Evolutionary conservation across 53 echinoderm and acorn worm genomes (phyloP).

Genomic region (Holothuria leucospilota): DNA sequence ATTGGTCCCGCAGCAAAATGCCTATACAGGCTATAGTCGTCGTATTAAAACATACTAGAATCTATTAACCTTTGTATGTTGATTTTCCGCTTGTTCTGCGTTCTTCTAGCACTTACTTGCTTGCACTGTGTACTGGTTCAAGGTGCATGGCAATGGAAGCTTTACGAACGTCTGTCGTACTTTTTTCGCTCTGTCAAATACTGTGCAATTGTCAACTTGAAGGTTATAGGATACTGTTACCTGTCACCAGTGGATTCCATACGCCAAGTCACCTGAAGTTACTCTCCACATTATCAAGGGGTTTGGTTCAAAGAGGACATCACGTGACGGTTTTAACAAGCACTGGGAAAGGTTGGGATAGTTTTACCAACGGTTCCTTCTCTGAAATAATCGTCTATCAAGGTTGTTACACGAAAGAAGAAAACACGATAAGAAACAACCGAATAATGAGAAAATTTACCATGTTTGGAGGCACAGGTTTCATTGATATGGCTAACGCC

Average conservation of each 20-base stretch:
- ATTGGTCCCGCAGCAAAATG: too few relatives aligned
- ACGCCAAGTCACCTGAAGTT: conserved; percentile 65
- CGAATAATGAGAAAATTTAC: neutral
- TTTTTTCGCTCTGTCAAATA: too few relatives aligned
- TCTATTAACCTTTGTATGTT: too few relatives aligned
- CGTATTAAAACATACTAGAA: too few relatives aligned
- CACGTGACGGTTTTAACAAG: conserved; percentile 59
- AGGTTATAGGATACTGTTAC: conserved; percentile 17
- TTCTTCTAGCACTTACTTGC: too few relatives aligned
- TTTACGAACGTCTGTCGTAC: too few relatives aligned
- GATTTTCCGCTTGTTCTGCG: too few relatives aligned
- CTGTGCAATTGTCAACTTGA: too few relatives aligned
- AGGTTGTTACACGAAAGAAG: conserved; percentile 25
- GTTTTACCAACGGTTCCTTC: neutral
- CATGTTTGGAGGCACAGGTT: neutral
- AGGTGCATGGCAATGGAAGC: too few relatives aligned
- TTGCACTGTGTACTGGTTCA: too few relatives aligned
- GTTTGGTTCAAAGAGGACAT: conserved; percentile 63
- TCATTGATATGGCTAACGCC: neutral
- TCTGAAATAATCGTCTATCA: conserved; percentile 3
- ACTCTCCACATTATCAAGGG: conserved; percentile 58
- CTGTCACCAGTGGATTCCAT: conserved; percentile 19
- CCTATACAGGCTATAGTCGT: too few relatives aligned
- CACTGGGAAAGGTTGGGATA: conserved; percentile 17
- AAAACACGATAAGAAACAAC: neutral